Base-by-base conservation (phyloP, 2,888 invertebrate genomes). In the Ophion ventricosus region DNA sequence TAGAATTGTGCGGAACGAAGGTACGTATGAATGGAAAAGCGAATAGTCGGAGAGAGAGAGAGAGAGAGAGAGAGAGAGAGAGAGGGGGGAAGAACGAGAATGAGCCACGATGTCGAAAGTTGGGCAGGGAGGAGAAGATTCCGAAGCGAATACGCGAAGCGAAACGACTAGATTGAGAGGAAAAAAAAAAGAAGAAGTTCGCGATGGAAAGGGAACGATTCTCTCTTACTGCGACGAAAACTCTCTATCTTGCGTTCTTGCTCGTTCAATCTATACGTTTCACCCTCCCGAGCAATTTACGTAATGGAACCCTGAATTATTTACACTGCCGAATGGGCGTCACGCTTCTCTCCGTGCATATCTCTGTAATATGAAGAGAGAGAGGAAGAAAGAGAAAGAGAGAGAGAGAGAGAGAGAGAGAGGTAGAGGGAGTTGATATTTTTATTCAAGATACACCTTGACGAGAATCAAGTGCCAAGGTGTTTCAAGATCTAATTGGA, bases 291-390 rank as follows among this genome's bases (percentile, higher is more conserved):
- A 63, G 91, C 92, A 91, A 92, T 92, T 93, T 92, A 90, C 91
- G 92, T 92, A 92, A 92, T 93, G 92, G 93, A 93, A 90, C 90
- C 88, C 88, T 92, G 92, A 93, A 92, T 93, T 93, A 92, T 92
- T 92, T 91, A 92, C 92, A 90, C 88, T 90, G 90, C 87, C 89
- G 29, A 90, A 77, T 76, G 91, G 90, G 91, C 91, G 91, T 92
- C 91, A 91, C 92, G 91, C 91, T 91, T 90, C 89, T 89, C 88
- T 88, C 87, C 87, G 84, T 88, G 87, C 87, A 88, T 89, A 89
- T 90, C 89, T 2, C 11, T 26, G 54, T 56, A 29, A 80, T 20
- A 29, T 23, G 63, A 56, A 67, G 26, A 40, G 82, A 43, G 54
- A 61, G 64, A 35, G 70, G 17, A 8, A 25, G 64, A 59, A 63